Evolutionary conservation across 1,140 invertebrate genomes (phyloP).

Genomic region (Drosophila kohkoa): DNA sequence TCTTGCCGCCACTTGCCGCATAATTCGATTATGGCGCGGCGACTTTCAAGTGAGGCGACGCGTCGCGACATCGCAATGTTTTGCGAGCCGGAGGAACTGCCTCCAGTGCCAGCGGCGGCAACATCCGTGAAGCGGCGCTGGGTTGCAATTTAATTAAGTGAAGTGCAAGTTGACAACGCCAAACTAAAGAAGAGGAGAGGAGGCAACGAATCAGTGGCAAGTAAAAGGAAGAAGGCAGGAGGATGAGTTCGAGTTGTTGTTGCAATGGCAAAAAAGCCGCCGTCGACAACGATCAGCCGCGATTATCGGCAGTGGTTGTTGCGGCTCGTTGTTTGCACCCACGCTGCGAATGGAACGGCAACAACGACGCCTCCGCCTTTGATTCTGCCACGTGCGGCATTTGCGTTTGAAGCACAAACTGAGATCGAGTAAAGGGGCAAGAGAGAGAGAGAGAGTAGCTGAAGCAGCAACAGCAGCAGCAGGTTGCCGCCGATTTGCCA

Average conservation of each 20-base stretch:
- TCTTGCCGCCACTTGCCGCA: constrained; percentile 69
- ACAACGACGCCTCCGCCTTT: constrained; percentile 47
- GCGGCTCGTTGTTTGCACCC: constrained; percentile 50
- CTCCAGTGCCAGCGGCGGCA: constrained; percentile 22
- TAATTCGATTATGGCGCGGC: constrained; percentile 79
- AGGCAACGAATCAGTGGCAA: constrained; percentile 19
- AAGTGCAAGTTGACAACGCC: constrained; percentile 64
- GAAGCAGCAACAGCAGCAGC: constrained; percentile 20
- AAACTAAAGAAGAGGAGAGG: neutral
- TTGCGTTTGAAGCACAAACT: constrained; percentile 57
- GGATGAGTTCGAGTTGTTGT: constrained; percentile 38
- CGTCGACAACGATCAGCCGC: constrained; percentile 66
- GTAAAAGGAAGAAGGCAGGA: neutral
- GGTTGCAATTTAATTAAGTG: constrained; percentile 80
- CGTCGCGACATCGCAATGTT: constrained; percentile 8
- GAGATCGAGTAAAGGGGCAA: neutral
- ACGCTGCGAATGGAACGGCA: constrained; percentile 36
- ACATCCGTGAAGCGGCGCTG: constrained; percentile 73
- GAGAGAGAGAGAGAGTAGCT: neutral
- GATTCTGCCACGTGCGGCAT: constrained; percentile 69
- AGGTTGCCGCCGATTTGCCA: constrained; percentile 30
- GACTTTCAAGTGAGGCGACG: constrained; percentile 64
- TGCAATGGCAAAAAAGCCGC: constrained; percentile 60
- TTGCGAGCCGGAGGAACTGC: constrained; percentile 17
- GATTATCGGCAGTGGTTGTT: constrained; percentile 66